Evolutionary conservation across 1,140 invertebrate species (phyloP).

Genomic region (Battus philenor): DNA sequence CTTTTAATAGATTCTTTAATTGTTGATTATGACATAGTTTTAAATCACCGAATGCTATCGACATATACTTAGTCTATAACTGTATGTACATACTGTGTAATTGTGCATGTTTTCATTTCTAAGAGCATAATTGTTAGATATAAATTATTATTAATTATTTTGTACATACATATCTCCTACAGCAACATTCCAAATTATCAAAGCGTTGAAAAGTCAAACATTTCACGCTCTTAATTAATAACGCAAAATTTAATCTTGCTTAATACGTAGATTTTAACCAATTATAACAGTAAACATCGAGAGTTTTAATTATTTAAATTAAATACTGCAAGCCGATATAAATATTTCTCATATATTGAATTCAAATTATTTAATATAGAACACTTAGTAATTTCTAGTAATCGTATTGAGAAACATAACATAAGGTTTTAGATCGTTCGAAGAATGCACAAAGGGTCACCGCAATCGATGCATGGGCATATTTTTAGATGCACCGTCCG

Average conservation of each 20-base stretch:
- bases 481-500: constrained; percentile 64
- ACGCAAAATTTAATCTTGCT: constrained; percentile 2
- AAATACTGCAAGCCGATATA: too few species aligned
- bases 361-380: background rate
- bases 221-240: constrained; percentile 21
- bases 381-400: too few species aligned
- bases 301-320: too few species aligned
- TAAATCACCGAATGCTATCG: too few species aligned
- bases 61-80: too few species aligned
- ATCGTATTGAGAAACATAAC: too few species aligned
- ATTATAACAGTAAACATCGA: too few species aligned
- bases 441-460: constrained; percentile 31
- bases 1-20: constrained; percentile 36
- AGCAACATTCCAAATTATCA: constrained; percentile 62
- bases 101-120: background rate
- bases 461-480: constrained; percentile 55
- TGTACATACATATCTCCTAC: constrained; percentile 58
- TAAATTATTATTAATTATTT: constrained; percentile 7
- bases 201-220: constrained; percentile 39
- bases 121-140: too few species aligned
- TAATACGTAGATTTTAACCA: background rate
- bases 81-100: too few species aligned
- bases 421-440: constrained; percentile 20
- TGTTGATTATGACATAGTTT: background rate
- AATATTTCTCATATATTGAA: background rate